These are phyloP conservation scores for Latrodectus geometricus DNA, from an alignment of 1,140 invertebrate species.

Conservation along the genomic window DNA sequence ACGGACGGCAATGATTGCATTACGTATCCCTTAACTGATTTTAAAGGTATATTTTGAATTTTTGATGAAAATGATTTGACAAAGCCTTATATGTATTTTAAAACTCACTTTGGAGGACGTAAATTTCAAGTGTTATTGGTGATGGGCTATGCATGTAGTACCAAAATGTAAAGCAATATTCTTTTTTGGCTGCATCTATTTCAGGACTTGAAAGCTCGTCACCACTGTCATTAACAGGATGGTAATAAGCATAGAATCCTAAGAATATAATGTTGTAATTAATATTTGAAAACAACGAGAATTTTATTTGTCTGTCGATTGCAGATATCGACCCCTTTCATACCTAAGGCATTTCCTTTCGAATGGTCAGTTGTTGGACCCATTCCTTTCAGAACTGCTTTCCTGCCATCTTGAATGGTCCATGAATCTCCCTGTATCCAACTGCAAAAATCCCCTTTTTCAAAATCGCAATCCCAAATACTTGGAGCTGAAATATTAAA, in stretches of 20 bases:
- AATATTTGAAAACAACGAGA: not conserved
- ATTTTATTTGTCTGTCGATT: not conserved
- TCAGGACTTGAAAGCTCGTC: not conserved
- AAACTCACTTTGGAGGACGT: conserved; percentile 10
- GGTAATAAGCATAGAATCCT: conserved; percentile 27
- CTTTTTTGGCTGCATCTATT: not conserved
- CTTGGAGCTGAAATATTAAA: conserved; percentile 19
- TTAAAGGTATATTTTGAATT: not conserved
- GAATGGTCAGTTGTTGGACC: conserved; percentile 36
- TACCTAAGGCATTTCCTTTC: conserved; percentile 20
- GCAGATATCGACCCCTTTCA: not conserved
- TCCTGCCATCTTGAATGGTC: conserved; percentile 28
- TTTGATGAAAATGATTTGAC: too few relatives aligned
- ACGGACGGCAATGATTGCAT: too few relatives aligned
- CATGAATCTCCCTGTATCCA: conserved; percentile 26
- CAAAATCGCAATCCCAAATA: conserved; percentile 30
- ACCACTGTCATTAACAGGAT: not conserved
- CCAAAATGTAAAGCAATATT: conserved; percentile 43
- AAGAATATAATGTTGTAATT: not conserved
- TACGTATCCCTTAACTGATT: not conserved
- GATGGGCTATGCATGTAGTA: conserved; percentile 28
- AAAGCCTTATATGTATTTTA: not conserved
- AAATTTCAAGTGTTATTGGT: conserved; percentile 4
- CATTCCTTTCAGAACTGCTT: not conserved
- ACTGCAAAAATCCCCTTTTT: conserved; percentile 16